Percentiles rank a stretch among this genome's conserved stretches.
These are phyloP conservation scores for Apotomis betuletana DNA, from an alignment of 2,888 invertebrate species.

Conservation along the genomic window DNA sequence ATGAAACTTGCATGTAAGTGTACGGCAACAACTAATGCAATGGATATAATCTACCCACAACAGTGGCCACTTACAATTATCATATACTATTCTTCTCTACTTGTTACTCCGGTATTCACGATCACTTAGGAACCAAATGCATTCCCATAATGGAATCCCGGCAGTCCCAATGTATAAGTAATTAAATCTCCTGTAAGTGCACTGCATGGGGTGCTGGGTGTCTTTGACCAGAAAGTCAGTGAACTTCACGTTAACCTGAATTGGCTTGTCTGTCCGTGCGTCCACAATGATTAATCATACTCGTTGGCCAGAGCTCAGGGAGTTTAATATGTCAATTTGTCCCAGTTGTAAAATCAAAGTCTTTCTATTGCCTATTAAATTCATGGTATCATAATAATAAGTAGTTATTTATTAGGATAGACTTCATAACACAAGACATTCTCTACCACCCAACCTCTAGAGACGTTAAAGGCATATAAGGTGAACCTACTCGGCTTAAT, in stretches of 20 bases:
- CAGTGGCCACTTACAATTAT: no score
- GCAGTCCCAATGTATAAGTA: constrained; percentile 18
- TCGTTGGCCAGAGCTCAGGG: constrained; percentile 64
- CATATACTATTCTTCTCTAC: no score
- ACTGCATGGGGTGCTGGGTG: constrained; percentile 47
- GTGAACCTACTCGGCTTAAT: no score
- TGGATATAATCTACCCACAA: no score
- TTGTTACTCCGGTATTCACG: no score
- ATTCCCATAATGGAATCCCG: constrained; percentile 18
- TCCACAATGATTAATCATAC: constrained; percentile 75
- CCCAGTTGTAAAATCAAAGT: constrained; percentile 45
- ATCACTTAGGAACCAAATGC: background rate
- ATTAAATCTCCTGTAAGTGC: constrained; percentile 35
- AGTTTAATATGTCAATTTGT: constrained; percentile 73
- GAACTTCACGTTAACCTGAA: constrained; percentile 72
- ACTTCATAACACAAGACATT: no score
- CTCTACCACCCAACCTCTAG: no score
- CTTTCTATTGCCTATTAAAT: constrained; percentile 12
- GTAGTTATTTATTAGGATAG: no score
- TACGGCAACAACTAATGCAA: no score
- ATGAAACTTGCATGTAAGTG: no score
- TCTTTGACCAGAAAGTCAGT: constrained; percentile 62
- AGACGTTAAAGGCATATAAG: no score
- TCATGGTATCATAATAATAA: background rate
- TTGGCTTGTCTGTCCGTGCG: constrained; percentile 65